Evolutionary conservation across 2,113 vertebrate genomes (phyloP), one percentile per base, ranked within the genome.

Genomic region (Mastomys natalensis): DNA sequence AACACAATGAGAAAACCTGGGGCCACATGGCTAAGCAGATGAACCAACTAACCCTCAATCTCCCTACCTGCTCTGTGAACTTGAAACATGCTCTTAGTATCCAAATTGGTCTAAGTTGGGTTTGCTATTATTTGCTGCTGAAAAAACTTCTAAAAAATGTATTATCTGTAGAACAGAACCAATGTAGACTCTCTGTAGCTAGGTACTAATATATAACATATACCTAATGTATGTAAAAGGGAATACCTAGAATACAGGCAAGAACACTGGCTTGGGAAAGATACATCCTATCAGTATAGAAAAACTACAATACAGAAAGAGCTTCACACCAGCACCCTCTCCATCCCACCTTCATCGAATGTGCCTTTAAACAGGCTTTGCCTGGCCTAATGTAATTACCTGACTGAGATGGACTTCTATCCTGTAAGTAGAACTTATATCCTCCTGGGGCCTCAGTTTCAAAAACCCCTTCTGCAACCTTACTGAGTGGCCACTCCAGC

Each of bases 351-450:
- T 68, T 48, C n/a, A 34, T 7, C 72, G 78, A 60, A 94, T 51
- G 64, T 31, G n/a, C 43, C 45, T 40, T 90, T 29, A 86, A 21
- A 72, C 70, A 85, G 73, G 53, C 72, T 94, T 58, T 40, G 48
- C 40, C 26, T 66, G 24, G 84, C 17, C 22, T 10, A 3, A 3
- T 11, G 7, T 43, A 85, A 97, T 97, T 97, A 99, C 99, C 99
- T 98, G 97, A 89, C 37, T 97, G 94, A 66, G 98, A 98, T 86
- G 98, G 98, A 29, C 98, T 98, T 96, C 98, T 98, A 96, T 99
- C 99, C 97, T 99, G 98, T 88, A 99, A 96, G 96, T 98, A 99
- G 98, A 99, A 99, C 31, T 98, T 99, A 97, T 99, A 99, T 9
- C 99, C 99, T 68, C 99, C 99, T 0, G 99, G 99, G 62, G 99